These are phyloP conservation scores for Spheniscus humboldti DNA, from an alignment of 2,797 vertebrate species.

Conservation along the genomic window DNA sequence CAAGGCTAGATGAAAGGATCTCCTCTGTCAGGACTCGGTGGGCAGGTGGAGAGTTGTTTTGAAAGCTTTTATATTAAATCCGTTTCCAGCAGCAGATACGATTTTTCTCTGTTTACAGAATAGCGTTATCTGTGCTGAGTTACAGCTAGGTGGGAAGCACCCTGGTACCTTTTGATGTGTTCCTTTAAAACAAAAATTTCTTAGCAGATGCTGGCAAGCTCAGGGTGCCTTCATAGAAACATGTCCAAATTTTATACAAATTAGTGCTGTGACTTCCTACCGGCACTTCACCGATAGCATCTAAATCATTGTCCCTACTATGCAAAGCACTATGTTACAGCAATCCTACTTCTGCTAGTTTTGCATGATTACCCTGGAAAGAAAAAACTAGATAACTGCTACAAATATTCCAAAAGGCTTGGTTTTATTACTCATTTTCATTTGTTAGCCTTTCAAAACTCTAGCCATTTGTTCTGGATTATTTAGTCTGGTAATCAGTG, in stretches of 20 bases:
- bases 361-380: not conserved
- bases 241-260: not conserved
- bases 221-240: not conserved
- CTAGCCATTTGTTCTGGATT: constrained; percentile 9
- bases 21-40: not conserved
- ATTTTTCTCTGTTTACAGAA: not conserved
- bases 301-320: not conserved
- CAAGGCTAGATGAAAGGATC: not conserved
- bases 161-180: not conserved
- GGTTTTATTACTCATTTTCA: not conserved
- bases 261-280: not conserved
- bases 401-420: not conserved
- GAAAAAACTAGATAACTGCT: not conserved
- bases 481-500: constrained; percentile 1
- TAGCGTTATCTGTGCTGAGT: not conserved
- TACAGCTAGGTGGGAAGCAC: not conserved
- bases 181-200: not conserved
- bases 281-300: not conserved
- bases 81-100: not conserved
- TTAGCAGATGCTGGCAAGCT: not conserved
- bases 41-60: not conserved
- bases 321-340: not conserved
- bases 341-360: not conserved
- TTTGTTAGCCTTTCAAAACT: constrained; percentile 1
- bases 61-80: not conserved